A percentile compares a stretch with the other conserved stretches of the same genome.
phyloP scores from a whole-genome alignment of 2,888 invertebrate species.

The Ligdia adustata region DNA sequence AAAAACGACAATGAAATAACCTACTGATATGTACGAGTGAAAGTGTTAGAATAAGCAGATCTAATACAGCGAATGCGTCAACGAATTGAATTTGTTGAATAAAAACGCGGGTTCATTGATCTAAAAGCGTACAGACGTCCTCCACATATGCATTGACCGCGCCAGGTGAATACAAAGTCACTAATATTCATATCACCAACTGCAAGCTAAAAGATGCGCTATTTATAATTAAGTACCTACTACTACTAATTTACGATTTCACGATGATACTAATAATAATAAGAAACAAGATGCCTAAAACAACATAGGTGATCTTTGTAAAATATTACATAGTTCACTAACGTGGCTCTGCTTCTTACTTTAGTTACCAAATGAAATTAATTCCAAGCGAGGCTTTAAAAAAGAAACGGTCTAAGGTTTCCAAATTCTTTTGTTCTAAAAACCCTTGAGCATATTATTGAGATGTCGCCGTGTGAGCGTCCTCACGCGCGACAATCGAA shows the following conservation, averaged over 20 bases:
- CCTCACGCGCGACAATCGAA: conserved; percentile 9
- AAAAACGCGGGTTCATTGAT: conserved; percentile 23
- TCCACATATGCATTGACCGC: conserved; percentile 23
- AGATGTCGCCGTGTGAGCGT: conserved; percentile 29
- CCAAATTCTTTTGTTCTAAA: conserved; percentile 33
- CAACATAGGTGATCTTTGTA: too few relatives aligned
- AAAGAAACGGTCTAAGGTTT: conserved; percentile 26
- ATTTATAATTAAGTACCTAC: not conserved
- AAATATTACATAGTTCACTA: too few relatives aligned
- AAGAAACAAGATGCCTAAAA: conserved; percentile 22
- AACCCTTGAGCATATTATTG: conserved; percentile 18
- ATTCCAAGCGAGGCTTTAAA: conserved; percentile 29
- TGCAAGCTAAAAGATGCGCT: conserved; percentile 1
- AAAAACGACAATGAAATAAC: conserved; percentile 55
- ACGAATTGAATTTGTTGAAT: conserved; percentile 11
- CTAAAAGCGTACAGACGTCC: conserved; percentile 24
- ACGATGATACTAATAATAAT: conserved; percentile 8
- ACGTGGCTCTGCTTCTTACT: too few relatives aligned
- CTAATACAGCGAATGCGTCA: conserved; percentile 24
- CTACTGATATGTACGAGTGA: conserved; percentile 39
- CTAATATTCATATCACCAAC: conserved; percentile 10
- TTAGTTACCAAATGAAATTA: conserved; percentile 10
- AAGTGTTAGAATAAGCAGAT: conserved; percentile 28
- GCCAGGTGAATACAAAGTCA: conserved; percentile 27
- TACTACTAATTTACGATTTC: conserved; percentile 14